These are phyloP conservation scores for Falcaria lacertinaria DNA, from an alignment of 2,888 invertebrate species.

Conservation along the genomic window DNA sequence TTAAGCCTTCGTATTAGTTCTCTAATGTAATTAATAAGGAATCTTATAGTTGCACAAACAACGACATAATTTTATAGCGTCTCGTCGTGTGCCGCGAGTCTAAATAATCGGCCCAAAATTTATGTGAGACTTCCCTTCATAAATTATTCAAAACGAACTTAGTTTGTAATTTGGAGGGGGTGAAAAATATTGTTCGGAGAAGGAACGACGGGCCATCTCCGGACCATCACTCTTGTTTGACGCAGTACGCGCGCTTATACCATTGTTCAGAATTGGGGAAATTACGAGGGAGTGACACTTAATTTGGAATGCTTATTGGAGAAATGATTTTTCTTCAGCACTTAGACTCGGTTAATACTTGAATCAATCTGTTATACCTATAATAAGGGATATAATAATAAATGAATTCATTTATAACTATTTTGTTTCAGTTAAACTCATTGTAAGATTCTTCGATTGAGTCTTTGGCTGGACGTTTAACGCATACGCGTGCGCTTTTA, in stretches of 20 bases:
- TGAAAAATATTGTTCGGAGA: slow-evolving; percentile 40
- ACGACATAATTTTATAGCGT: slow-evolving; percentile 1
- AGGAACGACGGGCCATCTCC: slow-evolving; percentile 24
- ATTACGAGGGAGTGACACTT: neutral
- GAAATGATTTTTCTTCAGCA: too few relatives aligned
- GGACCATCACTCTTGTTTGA: slow-evolving; percentile 32
- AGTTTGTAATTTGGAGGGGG: slow-evolving; percentile 41
- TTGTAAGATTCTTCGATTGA: too few relatives aligned
- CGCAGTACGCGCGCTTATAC: slow-evolving; percentile 11
- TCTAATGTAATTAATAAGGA: too few relatives aligned
- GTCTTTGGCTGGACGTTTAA: too few relatives aligned
- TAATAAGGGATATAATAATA: too few relatives aligned
- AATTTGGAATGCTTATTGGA: neutral
- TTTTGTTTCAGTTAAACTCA: too few relatives aligned
- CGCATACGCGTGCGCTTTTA: too few relatives aligned
- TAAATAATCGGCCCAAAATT: slow-evolving; percentile 16
- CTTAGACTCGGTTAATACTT: too few relatives aligned
- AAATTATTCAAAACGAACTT: slow-evolving; percentile 47
- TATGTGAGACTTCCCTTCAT: slow-evolving; percentile 16
- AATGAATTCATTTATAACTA: too few relatives aligned
- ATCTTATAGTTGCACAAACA: neutral
- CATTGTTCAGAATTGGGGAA: neutral
- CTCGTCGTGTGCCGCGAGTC: slow-evolving; percentile 4
- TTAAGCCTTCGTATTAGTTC: too few relatives aligned
- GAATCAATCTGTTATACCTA: too few relatives aligned